These are phyloP conservation scores for Rambutsinella grinnellia DNA, from an alignment of 2,888 invertebrate species.

Conservation along the genomic window DNA sequence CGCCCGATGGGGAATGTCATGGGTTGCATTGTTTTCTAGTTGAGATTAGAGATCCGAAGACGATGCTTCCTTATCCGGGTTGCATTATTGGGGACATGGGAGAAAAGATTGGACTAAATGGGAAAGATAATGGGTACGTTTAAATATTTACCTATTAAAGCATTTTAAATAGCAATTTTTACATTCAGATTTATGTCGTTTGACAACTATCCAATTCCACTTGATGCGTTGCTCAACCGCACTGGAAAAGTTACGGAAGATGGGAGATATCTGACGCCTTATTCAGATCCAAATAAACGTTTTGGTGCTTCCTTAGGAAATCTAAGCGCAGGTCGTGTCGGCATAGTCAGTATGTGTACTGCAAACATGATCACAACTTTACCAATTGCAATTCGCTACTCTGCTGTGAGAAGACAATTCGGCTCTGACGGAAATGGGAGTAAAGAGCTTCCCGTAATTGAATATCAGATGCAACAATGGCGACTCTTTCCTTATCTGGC, in stretches of 20 bases:
- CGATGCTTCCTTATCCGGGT: slow-evolving; percentile 84
- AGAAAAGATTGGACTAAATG: slow-evolving; percentile 91
- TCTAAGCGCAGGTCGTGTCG: slow-evolving; percentile 49
- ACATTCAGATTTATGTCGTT: slow-evolving; percentile 76
- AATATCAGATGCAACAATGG: slow-evolving; percentile 70
- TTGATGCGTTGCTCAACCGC: slow-evolving; percentile 86
- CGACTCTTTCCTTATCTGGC: slow-evolving; percentile 71
- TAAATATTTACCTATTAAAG: too few species aligned
- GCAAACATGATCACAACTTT: slow-evolving; percentile 60
- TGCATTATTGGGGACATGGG: slow-evolving; percentile 89
- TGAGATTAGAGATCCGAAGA: slow-evolving; percentile 84
- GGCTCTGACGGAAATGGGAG: slow-evolving; percentile 25
- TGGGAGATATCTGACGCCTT: slow-evolving; percentile 90
- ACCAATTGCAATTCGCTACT: slow-evolving; percentile 73
- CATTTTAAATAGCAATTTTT: too few species aligned
- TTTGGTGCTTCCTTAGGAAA: slow-evolving; percentile 72
- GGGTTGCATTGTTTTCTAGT: slow-evolving; percentile 93
- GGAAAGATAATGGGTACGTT: slow-evolving; percentile 89
- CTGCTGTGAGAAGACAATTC: slow-evolving; percentile 63
- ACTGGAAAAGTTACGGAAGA: slow-evolving; percentile 88
- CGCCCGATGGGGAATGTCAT: slow-evolving; percentile 81
- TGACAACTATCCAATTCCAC: slow-evolving; percentile 87
- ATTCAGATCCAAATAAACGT: slow-evolving; percentile 87
- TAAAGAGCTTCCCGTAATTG: slow-evolving; percentile 50
- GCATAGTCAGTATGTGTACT: slow-evolving; percentile 58